Percentiles rank a stretch among this genome's conserved stretches.
phyloP scores from a whole-genome alignment of 2,888 invertebrate genomes.

The Cheilosia vulpina region DNA sequence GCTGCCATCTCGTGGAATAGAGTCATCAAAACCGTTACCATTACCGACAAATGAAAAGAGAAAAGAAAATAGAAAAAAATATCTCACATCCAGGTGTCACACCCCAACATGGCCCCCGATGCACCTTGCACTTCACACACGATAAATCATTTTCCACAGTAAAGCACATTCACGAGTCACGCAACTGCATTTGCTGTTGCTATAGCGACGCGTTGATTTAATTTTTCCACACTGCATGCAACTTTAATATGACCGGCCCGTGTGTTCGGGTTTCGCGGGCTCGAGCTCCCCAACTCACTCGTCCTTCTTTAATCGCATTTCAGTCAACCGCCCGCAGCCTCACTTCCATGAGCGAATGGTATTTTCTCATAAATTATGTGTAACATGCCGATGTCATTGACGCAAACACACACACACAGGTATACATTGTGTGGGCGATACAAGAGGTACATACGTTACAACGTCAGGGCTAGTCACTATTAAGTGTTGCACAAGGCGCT shows the following conservation, averaged over 20 bases:
- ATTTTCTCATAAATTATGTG: slow-evolving; percentile 40
- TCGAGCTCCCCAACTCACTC: not conserved
- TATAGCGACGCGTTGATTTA: slow-evolving; percentile 31
- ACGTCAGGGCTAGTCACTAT: not conserved
- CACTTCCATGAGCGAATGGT: slow-evolving; percentile 22
- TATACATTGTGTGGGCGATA: not conserved
- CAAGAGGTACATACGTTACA: not conserved
- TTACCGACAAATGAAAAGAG: not conserved
- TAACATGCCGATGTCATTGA: slow-evolving; percentile 48
- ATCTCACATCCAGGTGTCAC: not conserved
- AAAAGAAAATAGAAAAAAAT: not conserved
- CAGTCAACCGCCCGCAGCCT: slow-evolving; percentile 14
- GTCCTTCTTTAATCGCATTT: slow-evolving; percentile 39
- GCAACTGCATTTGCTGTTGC: slow-evolving; percentile 28
- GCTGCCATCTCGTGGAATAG: slow-evolving; percentile 22
- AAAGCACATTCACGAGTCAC: slow-evolving; percentile 3
- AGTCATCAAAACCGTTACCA: slow-evolving; percentile 29
- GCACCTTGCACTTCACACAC: slow-evolving; percentile 11
- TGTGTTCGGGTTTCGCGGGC: not conserved
- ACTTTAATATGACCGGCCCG: slow-evolving; percentile 3
- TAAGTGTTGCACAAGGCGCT: slow-evolving; percentile 67
- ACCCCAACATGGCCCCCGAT: not conserved
- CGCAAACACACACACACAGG: not conserved
- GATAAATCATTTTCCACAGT: slow-evolving; percentile 32
- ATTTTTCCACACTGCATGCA: slow-evolving; percentile 31